Evolutionary conservation across 2,888 invertebrate species (phyloP).

Genomic region (Operophtera brumata): DNA sequence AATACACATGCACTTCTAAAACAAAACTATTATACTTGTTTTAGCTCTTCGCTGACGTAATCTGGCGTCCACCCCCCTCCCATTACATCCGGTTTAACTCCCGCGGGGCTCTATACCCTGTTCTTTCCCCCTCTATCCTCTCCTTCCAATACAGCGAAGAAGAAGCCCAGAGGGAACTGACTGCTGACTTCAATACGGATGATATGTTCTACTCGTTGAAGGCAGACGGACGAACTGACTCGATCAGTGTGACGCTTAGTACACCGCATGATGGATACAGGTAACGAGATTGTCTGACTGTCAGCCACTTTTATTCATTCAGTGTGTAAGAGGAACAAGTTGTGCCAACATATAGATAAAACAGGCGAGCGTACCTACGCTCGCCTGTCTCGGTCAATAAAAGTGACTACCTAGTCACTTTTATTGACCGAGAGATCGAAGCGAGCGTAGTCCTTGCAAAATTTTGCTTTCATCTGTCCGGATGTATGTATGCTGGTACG

Average conservation of each 20-base stretch:
- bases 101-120: conserved; percentile 60
- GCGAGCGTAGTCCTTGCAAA: too few species aligned
- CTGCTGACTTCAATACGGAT: conserved; percentile 53
- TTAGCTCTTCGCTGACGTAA: conserved; percentile 68
- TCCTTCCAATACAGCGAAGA: conserved; percentile 55
- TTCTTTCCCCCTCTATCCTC: conserved; percentile 57
- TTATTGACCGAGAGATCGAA: too few species aligned
- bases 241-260: conserved; percentile 57
- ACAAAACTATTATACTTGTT: background rate
- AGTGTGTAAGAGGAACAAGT: too few species aligned
- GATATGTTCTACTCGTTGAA: conserved; percentile 60
- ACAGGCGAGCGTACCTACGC: too few species aligned
- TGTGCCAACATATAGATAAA: too few species aligned
- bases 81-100: conserved; percentile 71
- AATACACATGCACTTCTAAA: too few species aligned
- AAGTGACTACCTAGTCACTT: too few species aligned
- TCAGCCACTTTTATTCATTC: too few species aligned
- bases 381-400: too few species aligned
- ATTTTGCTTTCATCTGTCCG: too few species aligned
- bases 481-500: too few species aligned
- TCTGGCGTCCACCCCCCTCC: conserved; percentile 71
- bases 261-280: conserved; percentile 66
- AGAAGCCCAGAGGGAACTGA: conserved; percentile 44
- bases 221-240: conserved; percentile 56
- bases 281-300: too few species aligned